phyloP scores from a whole-genome alignment of 2,888 invertebrate species.

The Nomada ferruginata region DNA sequence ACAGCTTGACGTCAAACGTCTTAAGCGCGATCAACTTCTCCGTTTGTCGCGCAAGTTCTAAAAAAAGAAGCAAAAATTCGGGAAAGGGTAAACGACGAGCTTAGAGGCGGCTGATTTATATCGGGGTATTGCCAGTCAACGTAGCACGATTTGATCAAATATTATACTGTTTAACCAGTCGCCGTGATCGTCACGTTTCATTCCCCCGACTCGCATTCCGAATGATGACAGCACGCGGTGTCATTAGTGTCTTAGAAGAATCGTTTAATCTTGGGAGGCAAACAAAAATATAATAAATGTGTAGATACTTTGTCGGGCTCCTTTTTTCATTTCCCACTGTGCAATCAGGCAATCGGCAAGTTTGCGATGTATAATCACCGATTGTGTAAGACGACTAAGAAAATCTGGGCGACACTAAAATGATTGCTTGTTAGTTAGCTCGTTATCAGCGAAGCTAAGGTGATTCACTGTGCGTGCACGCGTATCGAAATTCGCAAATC shows the following conservation, averaged over 20 bases:
- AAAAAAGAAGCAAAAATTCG: constrained; percentile 2
- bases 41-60: constrained; percentile 12
- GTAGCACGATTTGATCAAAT: constrained; percentile 31
- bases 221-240: too few relatives aligned
- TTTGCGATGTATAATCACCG: too few relatives aligned
- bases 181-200: constrained; percentile 40
- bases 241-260: too few relatives aligned
- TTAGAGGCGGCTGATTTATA: constrained; percentile 35
- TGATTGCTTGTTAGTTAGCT: constrained; percentile 25
- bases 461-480: constrained; percentile 34
- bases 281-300: too few relatives aligned
- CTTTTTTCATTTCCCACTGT: too few relatives aligned
- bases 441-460: constrained; percentile 26
- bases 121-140: constrained; percentile 10
- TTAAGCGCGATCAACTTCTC: constrained; percentile 6
- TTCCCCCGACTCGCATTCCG: too few relatives aligned
- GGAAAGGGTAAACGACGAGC: not conserved
- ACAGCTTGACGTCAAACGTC: constrained; percentile 57
- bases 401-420: not conserved
- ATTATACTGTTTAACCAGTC: constrained; percentile 50
- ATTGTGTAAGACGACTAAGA: not conserved
- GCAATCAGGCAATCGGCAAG: too few relatives aligned
- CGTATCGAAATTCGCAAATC: constrained; percentile 4
- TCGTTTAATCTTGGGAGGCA: too few relatives aligned
- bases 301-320: too few relatives aligned